Evolutionary conservation across 2,888 invertebrate genomes (phyloP).

Genomic region (Melanargia galathea): DNA sequence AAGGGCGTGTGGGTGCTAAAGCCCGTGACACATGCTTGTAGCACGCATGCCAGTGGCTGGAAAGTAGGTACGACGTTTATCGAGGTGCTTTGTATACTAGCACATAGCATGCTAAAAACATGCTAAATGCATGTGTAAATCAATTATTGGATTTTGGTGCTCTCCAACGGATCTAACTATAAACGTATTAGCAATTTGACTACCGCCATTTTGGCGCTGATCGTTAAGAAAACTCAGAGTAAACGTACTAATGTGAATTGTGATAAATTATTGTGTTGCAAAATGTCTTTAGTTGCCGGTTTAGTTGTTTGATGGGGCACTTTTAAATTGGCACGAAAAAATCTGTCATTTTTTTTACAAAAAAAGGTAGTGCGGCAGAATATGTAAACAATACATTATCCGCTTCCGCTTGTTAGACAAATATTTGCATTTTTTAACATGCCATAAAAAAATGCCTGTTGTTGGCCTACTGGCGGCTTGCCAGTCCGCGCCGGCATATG

Average conservation of each 20-base stretch:
- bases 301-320: too few relatives aligned
- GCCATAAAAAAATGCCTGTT: background rate
- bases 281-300: too few relatives aligned
- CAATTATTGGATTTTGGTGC: background rate
- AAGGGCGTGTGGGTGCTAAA: slow-evolving; percentile 26
- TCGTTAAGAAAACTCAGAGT: too few relatives aligned
- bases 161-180: background rate
- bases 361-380: too few relatives aligned
- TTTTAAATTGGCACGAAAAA: too few relatives aligned
- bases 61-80: background rate
- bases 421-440: background rate
- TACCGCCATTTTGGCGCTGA: too few relatives aligned
- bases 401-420: background rate
- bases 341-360: too few relatives aligned
- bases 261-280: too few relatives aligned
- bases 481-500: background rate
- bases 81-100: too few relatives aligned
- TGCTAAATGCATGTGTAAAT: background rate
- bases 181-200: too few relatives aligned
- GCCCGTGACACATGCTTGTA: background rate
- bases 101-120: background rate
- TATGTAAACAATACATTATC: too few relatives aligned
- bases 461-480: background rate
- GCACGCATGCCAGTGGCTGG: slow-evolving; percentile 8
- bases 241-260: too few relatives aligned